phyloP scores from a whole-genome alignment of 2,797 vertebrate genomes.

The Peromyscus attwateri region DNA sequence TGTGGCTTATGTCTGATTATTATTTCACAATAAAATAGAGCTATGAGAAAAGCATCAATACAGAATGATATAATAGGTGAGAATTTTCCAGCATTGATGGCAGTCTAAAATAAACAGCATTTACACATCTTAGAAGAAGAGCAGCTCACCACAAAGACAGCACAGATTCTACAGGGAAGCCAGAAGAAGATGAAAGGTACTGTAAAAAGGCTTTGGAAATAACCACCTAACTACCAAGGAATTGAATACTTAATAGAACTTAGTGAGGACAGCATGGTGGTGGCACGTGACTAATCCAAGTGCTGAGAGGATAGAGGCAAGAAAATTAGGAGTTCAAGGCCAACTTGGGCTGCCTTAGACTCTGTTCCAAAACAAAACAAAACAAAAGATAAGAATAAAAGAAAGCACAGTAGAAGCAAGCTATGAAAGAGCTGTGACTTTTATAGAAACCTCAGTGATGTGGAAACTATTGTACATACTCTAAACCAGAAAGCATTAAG shows the following conservation, averaged over 20 bases:
- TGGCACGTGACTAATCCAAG: not conserved
- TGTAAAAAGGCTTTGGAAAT: not conserved
- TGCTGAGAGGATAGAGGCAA: not conserved
- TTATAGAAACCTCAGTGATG: not conserved
- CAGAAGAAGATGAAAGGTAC: not conserved
- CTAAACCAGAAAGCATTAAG: not conserved
- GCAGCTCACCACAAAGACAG: not conserved
- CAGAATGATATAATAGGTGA: not conserved
- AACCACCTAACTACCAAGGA: not conserved
- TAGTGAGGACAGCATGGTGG: not conserved
- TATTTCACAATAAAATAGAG: conserved; percentile 12
- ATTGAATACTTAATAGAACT: not conserved
- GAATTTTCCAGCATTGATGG: not conserved
- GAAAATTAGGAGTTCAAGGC: not conserved
- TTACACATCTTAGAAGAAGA: not conserved
- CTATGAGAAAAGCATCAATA: not conserved
- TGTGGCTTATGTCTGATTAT: not conserved
- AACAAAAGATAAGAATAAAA: not conserved
- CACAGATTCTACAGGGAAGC: not conserved
- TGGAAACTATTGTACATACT: not conserved
- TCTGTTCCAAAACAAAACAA: not conserved
- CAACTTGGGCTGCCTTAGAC: not conserved
- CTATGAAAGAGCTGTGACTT: not conserved
- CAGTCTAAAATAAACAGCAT: not conserved
- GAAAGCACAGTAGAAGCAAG: not conserved